Conservation (phyloP, 2,797 vertebrate species). For the Apogon hyalosoma region DNA sequence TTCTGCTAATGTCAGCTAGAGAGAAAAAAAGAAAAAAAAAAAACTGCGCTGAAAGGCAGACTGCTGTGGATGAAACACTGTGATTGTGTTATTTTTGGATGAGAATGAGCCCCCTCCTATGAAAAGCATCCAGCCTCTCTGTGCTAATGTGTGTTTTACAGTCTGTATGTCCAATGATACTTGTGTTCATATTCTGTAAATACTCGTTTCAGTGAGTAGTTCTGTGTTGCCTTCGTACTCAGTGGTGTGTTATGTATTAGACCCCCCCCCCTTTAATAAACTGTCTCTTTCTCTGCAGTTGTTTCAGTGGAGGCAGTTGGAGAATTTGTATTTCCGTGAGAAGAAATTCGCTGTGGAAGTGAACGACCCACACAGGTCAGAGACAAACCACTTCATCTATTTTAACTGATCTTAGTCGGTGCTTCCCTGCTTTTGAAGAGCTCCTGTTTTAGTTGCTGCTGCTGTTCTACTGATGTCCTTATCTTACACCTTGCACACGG, state of each 20-base stretch:
- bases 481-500: conserved; percentile 45
- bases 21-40: neutral
- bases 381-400: conserved; percentile 27
- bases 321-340: conserved; percentile 98
- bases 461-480: conserved; percentile 33
- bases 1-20: conserved; percentile 25
- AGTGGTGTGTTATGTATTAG: conserved; percentile 39
- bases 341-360: conserved; percentile 99
- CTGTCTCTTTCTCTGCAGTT: conserved; percentile 80
- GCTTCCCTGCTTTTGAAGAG: conserved; percentile 40
- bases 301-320: conserved; percentile 99
- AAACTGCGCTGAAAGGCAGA: conserved; percentile 3
- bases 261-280: conserved; percentile 21
- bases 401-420: conserved; percentile 20
- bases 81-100: conserved; percentile 2
- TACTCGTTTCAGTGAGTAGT: conserved; percentile 35
- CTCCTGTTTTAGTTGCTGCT: conserved; percentile 50
- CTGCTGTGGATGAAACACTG: conserved; percentile 22
- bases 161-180: conserved; percentile 24
- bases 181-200: conserved; percentile 39
- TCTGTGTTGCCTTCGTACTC: conserved; percentile 35
- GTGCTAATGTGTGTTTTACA: conserved; percentile 40
- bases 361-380: conserved; percentile 96
- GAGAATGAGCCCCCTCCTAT: neutral
- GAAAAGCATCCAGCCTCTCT: conserved; percentile 12